Evolutionary conservation across 2,113 vertebrate species (phyloP).

Genomic region (Plotosus lineatus): DNA sequence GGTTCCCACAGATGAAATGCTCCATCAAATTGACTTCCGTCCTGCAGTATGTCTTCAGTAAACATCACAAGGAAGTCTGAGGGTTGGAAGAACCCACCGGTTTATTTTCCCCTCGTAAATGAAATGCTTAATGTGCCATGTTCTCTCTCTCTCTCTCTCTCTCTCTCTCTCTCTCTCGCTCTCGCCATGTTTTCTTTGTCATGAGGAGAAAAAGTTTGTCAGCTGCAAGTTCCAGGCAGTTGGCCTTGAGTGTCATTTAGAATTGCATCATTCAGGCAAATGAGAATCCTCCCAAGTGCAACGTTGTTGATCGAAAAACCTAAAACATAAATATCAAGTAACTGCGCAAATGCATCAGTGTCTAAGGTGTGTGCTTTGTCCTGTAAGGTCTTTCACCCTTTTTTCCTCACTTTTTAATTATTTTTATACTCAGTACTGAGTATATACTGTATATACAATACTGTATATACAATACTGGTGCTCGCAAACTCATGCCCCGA

Average conservation of each 20-base stretch:
- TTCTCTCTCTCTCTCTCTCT: constrained; percentile 17
- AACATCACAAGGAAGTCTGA: constrained; percentile 43
- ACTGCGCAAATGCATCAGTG: constrained; percentile 52
- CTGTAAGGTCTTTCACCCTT: constrained; percentile 57
- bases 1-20: constrained; percentile 30
- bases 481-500: constrained; percentile 62
- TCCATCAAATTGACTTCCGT: constrained; percentile 45
- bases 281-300: constrained; percentile 34
- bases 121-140: constrained; percentile 40
- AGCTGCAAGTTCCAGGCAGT: constrained; percentile 20
- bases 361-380: constrained; percentile 67
- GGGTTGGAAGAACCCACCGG: constrained; percentile 24
- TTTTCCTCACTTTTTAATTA: not conserved
- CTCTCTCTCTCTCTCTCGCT: too few species aligned
- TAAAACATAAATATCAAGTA: constrained; percentile 68
- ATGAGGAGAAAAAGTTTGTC: constrained; percentile 13
- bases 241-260: constrained; percentile 29
- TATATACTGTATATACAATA: too few species aligned
- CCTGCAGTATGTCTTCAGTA: constrained; percentile 52
- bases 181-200: not conserved
- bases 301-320: constrained; percentile 27
- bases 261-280: constrained; percentile 37
- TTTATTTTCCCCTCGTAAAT: constrained; percentile 35
- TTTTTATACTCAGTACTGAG: constrained; percentile 38
- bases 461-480: too few species aligned